phyloP scores from a whole-genome alignment of 2,113 vertebrate species.

The Climacteris rufus region DNA sequence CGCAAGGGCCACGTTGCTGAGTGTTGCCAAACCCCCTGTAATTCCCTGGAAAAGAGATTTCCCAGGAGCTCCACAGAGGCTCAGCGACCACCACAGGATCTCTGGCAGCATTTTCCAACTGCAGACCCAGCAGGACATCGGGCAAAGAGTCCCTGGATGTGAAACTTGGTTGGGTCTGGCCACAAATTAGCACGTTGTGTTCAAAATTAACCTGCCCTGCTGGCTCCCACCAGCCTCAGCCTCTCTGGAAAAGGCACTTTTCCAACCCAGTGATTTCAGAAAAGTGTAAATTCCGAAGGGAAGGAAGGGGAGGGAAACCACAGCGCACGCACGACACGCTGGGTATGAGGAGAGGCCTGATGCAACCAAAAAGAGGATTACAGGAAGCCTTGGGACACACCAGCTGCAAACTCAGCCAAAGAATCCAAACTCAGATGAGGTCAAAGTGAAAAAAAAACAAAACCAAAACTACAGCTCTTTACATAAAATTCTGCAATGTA shows the following conservation, averaged over 20 bases:
- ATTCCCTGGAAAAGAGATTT: not conserved
- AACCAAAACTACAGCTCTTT: not conserved
- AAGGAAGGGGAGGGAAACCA: not conserved
- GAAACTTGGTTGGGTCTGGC: not conserved
- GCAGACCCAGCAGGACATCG: not conserved
- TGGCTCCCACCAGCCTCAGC: not conserved
- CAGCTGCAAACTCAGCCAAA: not conserved
- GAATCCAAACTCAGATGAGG: not conserved
- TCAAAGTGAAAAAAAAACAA: not conserved
- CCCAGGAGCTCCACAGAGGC: not conserved
- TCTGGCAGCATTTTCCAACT: not conserved
- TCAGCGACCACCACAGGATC: accelerated
- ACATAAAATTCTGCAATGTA: not conserved
- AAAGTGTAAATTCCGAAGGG: not conserved
- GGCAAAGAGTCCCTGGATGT: not conserved
- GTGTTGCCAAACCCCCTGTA: not conserved
- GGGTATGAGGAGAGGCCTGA: not conserved
- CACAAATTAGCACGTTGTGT: accelerated
- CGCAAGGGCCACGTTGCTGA: accelerated
- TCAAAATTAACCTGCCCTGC: not conserved
- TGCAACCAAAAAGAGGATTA: not conserved
- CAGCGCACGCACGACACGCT: accelerated
- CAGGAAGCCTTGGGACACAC: not conserved
- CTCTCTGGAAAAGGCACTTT: not conserved
- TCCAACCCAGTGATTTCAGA: not conserved